These are phyloP conservation scores for Neoitamus cyanurus DNA, from an alignment of 2,888 invertebrate species.

Conservation along the genomic window DNA sequence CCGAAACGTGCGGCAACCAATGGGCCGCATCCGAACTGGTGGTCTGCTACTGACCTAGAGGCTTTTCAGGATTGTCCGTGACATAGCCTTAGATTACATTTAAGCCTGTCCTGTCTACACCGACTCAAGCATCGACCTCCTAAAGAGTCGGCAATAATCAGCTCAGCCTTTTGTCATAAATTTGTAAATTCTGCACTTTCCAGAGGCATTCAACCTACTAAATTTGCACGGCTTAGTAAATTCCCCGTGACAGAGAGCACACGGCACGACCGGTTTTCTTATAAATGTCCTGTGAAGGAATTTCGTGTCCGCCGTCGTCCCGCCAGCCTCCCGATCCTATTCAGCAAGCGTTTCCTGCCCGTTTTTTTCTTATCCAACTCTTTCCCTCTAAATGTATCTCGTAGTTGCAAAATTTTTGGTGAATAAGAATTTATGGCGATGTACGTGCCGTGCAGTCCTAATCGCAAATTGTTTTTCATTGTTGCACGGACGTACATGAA, in stretches of 20 bases:
- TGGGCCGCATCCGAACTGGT: too few species aligned
- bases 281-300: neutral
- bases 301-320: neutral
- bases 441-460: conserved; percentile 31
- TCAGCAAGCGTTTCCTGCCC: neutral
- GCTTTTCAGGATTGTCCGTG: too few species aligned
- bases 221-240: conserved; percentile 14
- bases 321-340: neutral
- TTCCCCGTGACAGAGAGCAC: neutral
- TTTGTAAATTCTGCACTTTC: neutral
- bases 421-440: conserved; percentile 36
- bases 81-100: neutral
- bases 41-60: too few species aligned
- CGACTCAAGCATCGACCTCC: neutral
- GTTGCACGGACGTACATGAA: conserved; percentile 8
- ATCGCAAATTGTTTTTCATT: conserved; percentile 42
- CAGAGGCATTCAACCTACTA: neutral
- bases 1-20: too few species aligned
- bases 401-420: conserved; percentile 13
- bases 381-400: neutral
- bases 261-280: neutral
- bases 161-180: neutral
- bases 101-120: neutral
- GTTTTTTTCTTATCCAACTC: neutral
- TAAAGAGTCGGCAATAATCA: neutral